These are phyloP conservation scores for Maniola hyperantus DNA, from an alignment of 2,888 invertebrate species.

Conservation along the genomic window DNA sequence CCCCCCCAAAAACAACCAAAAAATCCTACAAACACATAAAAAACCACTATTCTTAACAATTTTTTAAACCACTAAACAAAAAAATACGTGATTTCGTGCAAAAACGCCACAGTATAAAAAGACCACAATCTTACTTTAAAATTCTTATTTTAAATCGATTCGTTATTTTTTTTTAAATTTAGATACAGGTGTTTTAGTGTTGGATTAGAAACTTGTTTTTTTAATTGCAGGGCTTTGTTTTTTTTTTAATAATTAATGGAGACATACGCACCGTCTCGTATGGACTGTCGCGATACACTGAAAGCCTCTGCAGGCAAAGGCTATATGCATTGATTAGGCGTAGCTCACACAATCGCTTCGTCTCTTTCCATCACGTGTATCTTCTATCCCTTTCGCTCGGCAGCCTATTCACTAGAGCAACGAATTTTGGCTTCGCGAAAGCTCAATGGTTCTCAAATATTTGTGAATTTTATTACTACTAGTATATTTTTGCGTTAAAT, in stretches of 20 bases:
- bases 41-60: conserved; percentile 26
- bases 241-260: conserved; percentile 41
- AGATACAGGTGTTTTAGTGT: conserved; percentile 30
- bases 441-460: conserved; percentile 63
- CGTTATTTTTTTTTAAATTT: conserved; percentile 11
- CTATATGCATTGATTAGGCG: conserved; percentile 80
- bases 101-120: conserved; percentile 3
- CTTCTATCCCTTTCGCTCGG: conserved; percentile 53
- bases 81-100: background rate
- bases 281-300: conserved; percentile 63
- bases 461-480: conserved; percentile 51
- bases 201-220: conserved; percentile 41
- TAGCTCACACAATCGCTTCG: conserved; percentile 56
- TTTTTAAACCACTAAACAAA: background rate
- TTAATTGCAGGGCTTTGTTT: conserved; percentile 50
- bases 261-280: conserved; percentile 53
- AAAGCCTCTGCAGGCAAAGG: conserved; percentile 68
- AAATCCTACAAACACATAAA: conserved; percentile 28
- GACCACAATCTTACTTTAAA: conserved; percentile 13
- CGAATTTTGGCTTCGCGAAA: conserved; percentile 75
- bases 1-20: conserved; percentile 33
- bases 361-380: conserved; percentile 53
- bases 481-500: conserved; percentile 44
- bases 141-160: background rate
- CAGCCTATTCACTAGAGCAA: conserved; percentile 58